Conservation (phyloP, 2,113 vertebrate genomes). For the Myrmophylax atrothorax region DNA sequence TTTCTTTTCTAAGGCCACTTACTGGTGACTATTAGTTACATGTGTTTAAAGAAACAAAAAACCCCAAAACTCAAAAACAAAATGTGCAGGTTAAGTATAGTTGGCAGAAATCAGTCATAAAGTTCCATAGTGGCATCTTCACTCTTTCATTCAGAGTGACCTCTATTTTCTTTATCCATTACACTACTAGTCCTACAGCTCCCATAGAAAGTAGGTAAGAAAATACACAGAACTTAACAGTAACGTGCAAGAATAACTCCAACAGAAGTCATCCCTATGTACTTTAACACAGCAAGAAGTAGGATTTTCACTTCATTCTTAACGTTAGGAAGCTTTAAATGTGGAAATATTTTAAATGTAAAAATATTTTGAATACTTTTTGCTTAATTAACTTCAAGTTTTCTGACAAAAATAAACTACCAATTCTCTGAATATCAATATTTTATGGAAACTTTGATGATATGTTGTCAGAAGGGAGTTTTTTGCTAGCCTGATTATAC, state of each 20-base stretch:
- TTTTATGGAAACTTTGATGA: not conserved
- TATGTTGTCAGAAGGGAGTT: accelerated
- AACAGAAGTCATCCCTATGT: not conserved
- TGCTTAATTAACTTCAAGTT: not conserved
- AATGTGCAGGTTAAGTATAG: not conserved
- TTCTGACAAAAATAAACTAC: not conserved
- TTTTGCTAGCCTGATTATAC: not conserved
- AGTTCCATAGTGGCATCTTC: not conserved
- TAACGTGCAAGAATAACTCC: not conserved
- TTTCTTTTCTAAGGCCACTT: not conserved
- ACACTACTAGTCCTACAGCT: not conserved
- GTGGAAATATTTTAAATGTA: not conserved
- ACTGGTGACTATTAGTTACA: not conserved
- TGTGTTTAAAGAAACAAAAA: not conserved
- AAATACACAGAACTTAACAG: not conserved
- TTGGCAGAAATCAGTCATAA: not conserved
- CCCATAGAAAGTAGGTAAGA: not conserved
- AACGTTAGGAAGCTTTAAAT: not conserved
- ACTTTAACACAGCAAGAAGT: not conserved
- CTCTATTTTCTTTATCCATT: not conserved
- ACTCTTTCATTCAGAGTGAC: not conserved
- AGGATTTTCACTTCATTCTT: not conserved
- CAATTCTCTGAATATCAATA: not conserved
- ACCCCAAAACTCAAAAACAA: not conserved
- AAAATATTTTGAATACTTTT: not conserved